Conservation (phyloP, 2,113 vertebrate genomes). For the Melanerpes aurifrons region DNA sequence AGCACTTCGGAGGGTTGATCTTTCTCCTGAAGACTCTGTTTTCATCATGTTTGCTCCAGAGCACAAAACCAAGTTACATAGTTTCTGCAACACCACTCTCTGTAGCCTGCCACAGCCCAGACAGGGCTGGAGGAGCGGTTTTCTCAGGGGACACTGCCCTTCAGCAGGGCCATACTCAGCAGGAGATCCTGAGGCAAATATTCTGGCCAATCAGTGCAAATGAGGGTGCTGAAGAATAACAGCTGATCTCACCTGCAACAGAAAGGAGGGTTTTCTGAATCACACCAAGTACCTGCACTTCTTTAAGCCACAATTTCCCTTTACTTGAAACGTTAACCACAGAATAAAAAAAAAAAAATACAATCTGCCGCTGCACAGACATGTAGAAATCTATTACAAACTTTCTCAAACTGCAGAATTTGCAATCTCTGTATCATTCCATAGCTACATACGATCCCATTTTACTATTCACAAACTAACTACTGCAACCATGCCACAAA, state of each 20-base stretch:
- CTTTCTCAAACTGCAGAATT: not conserved
- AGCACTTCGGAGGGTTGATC: slow-evolving; percentile 93
- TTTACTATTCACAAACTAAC: not conserved
- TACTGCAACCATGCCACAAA: not conserved
- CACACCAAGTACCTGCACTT: not conserved
- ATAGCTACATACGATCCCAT: rapidly evolving
- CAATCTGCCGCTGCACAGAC: not conserved
- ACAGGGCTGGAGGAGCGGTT: not conserved
- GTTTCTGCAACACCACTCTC: not conserved
- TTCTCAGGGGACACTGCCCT: slow-evolving; percentile 7
- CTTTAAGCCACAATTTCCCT: not conserved
- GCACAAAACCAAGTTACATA: slow-evolving; percentile 80
- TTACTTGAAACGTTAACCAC: not conserved
- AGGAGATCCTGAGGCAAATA: slow-evolving; percentile 6
- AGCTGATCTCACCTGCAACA: slow-evolving; percentile 71
- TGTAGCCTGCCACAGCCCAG: slow-evolving; percentile 8
- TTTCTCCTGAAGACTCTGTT: slow-evolving; percentile 93
- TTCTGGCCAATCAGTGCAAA: not conserved
- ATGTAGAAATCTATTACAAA: not conserved
- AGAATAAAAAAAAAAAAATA: not conserved
- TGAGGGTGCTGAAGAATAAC: slow-evolving; percentile 10
- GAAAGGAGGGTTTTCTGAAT: slow-evolving; percentile 69
- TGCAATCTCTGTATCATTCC: not conserved
- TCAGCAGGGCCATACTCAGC: slow-evolving; percentile 18
- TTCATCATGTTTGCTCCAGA: slow-evolving; percentile 94